These are phyloP conservation scores for Sphaeridia pumilis DNA, from an alignment of 2,888 invertebrate species.

Conservation along the genomic window DNA sequence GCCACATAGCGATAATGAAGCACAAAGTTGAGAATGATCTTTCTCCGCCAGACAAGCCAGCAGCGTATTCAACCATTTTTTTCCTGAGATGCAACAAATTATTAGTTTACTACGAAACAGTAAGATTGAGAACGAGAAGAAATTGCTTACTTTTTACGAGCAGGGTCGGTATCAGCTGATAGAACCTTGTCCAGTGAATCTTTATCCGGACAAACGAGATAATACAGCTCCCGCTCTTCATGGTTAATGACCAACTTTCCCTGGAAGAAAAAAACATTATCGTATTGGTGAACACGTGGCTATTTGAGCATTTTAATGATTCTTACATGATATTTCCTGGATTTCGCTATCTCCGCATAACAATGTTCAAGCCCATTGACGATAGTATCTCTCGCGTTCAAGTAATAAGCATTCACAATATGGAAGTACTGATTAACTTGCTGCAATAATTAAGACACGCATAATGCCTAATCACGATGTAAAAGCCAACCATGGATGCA, in stretches of 20 bases:
- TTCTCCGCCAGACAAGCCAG: slow-evolving; percentile 79
- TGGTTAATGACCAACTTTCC: slow-evolving; percentile 15
- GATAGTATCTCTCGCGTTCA: slow-evolving; percentile 2
- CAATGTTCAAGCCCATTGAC: slow-evolving; percentile 8
- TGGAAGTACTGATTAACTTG: slow-evolving; percentile 3
- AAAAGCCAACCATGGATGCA: not conserved
- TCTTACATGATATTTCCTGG: slow-evolving; percentile 15
- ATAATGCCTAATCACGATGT: not conserved
- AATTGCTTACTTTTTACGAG: not conserved
- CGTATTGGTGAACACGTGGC: not conserved
- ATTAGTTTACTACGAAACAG: not conserved
- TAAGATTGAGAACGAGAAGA: not conserved
- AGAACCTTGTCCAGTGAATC: slow-evolving; percentile 10
- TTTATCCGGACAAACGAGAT: slow-evolving; percentile 18
- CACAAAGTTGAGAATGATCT: slow-evolving; percentile 90
- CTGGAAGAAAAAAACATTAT: slow-evolving; percentile 7
- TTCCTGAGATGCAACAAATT: slow-evolving; percentile 3
- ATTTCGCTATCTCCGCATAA: slow-evolving; percentile 3
- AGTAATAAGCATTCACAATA: slow-evolving; percentile 4
- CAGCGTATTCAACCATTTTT: slow-evolving; percentile 14
- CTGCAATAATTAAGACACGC: not conserved
- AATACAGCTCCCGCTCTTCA: slow-evolving; percentile 14
- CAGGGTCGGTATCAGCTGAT: not conserved
- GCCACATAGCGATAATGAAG: slow-evolving; percentile 87
- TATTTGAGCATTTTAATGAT: not conserved